Evolutionary conservation across 2,113 vertebrate genomes (phyloP), one percentile per base, ranked within the genome.

Genomic region (Triplophysa siluroides): DNA sequence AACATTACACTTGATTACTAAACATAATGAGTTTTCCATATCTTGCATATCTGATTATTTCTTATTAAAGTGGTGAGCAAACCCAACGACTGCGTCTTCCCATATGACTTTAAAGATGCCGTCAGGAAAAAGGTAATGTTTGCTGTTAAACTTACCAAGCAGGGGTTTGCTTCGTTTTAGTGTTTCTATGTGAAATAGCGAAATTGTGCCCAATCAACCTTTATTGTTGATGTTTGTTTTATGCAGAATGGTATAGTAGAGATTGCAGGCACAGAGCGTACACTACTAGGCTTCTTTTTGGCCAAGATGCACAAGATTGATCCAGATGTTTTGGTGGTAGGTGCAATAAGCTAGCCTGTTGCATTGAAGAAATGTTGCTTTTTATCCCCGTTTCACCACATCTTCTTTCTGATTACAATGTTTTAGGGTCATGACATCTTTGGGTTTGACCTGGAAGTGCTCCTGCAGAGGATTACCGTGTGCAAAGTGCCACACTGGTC

Each of bases 251-350:
- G 93, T 62, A 96, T 95, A 81, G 93, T 98, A 88, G 98, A 99
- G 91, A 93, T 99, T 45, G 95, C 96, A 71, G 88, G 91, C 38
- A 95, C 97, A 62, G 98, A 99, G 88, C 94, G 98, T 82, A 96
- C 95, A 16, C 89, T 99, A 80, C 91, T 99, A 56, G 96, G 95
- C 61, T 99, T 96, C 92, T 96, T 99, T 84, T 91, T 99, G 85
- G 97, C 97, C 0, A 99, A 98, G 89, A 90, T 98, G 92, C 97
- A 98, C 90, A 98, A 98, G 91, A 94, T 98, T 66, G 97, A 99
- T 88, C 97, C 98, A 62, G 98, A 99, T 70, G 91, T 99, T 83
- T 90, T 99, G 90, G 96, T 99, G 94, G 98, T 99, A 96, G 96
- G 94, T 87, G 79, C 41, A 63, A 56, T 63, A 3, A 10, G 2